phyloP scores from a whole-genome alignment of 2,888 invertebrate genomes.

The Aphrophora alni region DNA sequence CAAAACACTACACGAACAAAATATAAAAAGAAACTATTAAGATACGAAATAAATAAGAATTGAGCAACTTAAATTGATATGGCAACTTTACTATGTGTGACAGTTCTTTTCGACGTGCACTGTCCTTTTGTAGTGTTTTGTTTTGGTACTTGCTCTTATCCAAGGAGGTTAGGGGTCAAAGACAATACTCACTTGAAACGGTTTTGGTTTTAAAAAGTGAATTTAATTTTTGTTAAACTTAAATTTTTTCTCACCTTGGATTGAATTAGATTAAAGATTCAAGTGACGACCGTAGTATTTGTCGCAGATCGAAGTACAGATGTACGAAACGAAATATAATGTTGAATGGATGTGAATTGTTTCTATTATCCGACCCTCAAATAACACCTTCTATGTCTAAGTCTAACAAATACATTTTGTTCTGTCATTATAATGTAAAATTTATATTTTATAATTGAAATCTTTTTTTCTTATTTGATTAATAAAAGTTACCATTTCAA shows the following conservation, averaged over 20 bases:
- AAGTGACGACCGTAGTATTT: not conserved
- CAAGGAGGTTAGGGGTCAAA: not conserved
- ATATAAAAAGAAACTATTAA: not conserved
- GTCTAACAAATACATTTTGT: conserved; percentile 27
- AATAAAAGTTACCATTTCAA: conserved; percentile 49
- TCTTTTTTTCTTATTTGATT: conserved; percentile 46
- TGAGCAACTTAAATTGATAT: not conserved
- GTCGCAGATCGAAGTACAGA: conserved; percentile 11
- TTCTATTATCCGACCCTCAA: not conserved
- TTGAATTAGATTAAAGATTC: not conserved
- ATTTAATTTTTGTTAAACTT: not conserved
- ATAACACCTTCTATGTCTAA: not conserved
- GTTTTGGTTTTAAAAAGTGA: not conserved
- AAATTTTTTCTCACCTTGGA: not conserved
- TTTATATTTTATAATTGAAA: conserved; percentile 43
- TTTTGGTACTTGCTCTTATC: not conserved
- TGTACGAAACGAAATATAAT: conserved; percentile 16
- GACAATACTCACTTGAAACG: conserved; percentile 28
- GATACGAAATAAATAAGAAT: not conserved
- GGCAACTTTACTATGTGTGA: not conserved
- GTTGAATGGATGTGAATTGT: conserved; percentile 31
- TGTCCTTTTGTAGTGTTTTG: conserved; percentile 26
- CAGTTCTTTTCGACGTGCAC: conserved; percentile 31
- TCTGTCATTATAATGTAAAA: not conserved
- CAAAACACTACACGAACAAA: conserved; percentile 31